Evolutionary conservation across 2,888 invertebrate species (phyloP).

Genomic region (Rhingia rostrata): DNA sequence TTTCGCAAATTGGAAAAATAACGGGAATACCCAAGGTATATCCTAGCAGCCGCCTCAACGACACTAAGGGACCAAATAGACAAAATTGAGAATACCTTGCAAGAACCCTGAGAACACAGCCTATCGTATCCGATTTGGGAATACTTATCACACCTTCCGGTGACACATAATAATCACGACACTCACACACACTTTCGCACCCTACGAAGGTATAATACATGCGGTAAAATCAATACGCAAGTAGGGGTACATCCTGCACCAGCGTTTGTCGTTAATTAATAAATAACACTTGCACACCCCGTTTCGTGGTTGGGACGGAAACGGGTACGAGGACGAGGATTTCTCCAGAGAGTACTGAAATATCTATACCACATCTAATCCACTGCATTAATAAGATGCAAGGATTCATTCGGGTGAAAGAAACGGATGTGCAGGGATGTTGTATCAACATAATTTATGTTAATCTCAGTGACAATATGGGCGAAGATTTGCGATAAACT

Average conservation of each 20-base stretch:
- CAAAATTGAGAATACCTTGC: conserved; percentile 46
- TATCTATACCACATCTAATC: not conserved
- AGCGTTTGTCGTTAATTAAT: conserved; percentile 65
- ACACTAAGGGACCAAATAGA: conserved; percentile 38
- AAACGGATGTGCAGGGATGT: conserved; percentile 69
- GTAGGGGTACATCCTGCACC: conserved; percentile 47
- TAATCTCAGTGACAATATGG: conserved; percentile 74
- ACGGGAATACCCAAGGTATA: not conserved
- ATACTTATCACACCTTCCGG: conserved; percentile 67
- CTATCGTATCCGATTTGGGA: conserved; percentile 65
- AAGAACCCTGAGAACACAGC: conserved; percentile 26
- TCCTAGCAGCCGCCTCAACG: not conserved
- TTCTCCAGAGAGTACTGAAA: conserved; percentile 19
- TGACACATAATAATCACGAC: conserved; percentile 39
- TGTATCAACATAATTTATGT: conserved; percentile 72
- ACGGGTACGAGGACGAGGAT: conserved; percentile 7
- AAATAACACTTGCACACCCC: conserved; percentile 67
- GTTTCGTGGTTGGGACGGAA: conserved; percentile 1
- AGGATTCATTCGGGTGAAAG: conserved; percentile 57
- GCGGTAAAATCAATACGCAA: conserved; percentile 61
- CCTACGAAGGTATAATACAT: conserved; percentile 41
- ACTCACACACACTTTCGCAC: conserved; percentile 19
- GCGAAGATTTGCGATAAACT: conserved; percentile 68
- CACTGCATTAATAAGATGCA: conserved; percentile 68
- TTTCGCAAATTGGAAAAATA: conserved; percentile 67